phyloP scores from a whole-genome alignment of 2,888 invertebrate genomes.

The Ecliptopera silaceata region DNA sequence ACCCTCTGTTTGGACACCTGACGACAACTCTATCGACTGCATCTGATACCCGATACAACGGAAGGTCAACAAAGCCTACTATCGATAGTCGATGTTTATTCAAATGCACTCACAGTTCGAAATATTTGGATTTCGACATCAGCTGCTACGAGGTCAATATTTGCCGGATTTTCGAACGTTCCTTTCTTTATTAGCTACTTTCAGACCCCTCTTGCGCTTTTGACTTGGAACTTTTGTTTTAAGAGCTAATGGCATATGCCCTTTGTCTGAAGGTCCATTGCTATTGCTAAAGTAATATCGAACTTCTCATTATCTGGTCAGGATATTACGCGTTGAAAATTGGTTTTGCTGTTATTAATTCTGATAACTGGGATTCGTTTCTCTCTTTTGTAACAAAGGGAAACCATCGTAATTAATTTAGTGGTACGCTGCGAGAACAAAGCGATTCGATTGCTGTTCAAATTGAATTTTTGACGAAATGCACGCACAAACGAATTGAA shows the following conservation, averaged over 20 bases:
- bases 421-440: conserved; percentile 65
- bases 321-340: conserved; percentile 79
- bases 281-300: conserved; percentile 42
- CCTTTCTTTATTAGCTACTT: conserved; percentile 59
- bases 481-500: conserved; percentile 46
- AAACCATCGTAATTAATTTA: conserved; percentile 79
- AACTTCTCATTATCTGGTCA: conserved; percentile 35
- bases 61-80: conserved; percentile 75
- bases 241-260: conserved; percentile 37
- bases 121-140: conserved; percentile 77
- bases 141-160: conserved; percentile 78
- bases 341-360: conserved; percentile 80
- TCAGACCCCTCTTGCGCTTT: conserved; percentile 53
- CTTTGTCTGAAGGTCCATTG: conserved; percentile 30
- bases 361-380: conserved; percentile 82
- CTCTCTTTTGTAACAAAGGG: conserved; percentile 82
- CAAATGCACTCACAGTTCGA: conserved; percentile 75
- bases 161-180: conserved; percentile 68
- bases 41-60: conserved; percentile 68
- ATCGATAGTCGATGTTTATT: conserved; percentile 76
- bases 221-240: conserved; percentile 50
- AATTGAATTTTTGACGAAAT: conserved; percentile 52
- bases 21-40: conserved; percentile 69
- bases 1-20: conserved; percentile 65
- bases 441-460: conserved; percentile 53